A percentile compares a stretch with the other conserved stretches of the same genome.
phyloP scores from a whole-genome alignment of 2,797 vertebrate genomes.

The Knipowitschia caucasica region DNA sequence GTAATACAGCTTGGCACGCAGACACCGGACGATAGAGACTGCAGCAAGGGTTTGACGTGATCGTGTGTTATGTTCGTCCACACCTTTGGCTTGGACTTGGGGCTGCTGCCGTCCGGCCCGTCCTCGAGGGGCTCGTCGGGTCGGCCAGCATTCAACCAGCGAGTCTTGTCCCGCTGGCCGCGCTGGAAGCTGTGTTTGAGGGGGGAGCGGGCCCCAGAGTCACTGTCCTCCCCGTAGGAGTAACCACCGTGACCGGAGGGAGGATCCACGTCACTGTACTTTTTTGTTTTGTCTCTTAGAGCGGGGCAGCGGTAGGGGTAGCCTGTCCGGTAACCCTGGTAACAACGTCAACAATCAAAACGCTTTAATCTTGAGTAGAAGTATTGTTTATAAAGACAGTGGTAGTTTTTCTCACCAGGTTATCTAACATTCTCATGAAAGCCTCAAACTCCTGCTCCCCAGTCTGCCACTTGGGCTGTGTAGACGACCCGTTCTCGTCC shows the following conservation, averaged over 20 bases:
- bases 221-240: constrained; percentile 91
- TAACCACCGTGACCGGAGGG: constrained; percentile 86
- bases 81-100: constrained; percentile 99
- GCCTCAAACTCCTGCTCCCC: constrained; percentile 98
- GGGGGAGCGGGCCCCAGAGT: constrained; percentile 93
- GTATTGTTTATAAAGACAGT: not conserved
- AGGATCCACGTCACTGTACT: constrained; percentile 91
- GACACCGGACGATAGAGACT: constrained; percentile 99
- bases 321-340: constrained; percentile 98
- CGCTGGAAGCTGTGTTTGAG: constrained; percentile 99
- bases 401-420: constrained; percentile 81
- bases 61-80: constrained; percentile 99
- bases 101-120: constrained; percentile 91
- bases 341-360: not conserved
- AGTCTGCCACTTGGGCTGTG: constrained; percentile 88
- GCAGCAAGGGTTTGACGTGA: constrained; percentile 99
- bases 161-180: constrained; percentile 97
- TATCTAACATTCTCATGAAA: constrained; percentile 98
- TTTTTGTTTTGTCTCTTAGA: constrained; percentile 95
- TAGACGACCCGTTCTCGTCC: constrained; percentile 76
- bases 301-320: constrained; percentile 96
- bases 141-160: constrained; percentile 89
- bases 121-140: constrained; percentile 91
- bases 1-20: constrained; percentile 99
- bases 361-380: no score